These are phyloP conservation scores for Kuschelorhynchus macadamiae DNA, from an alignment of 2,888 invertebrate genomes.

Conservation along the genomic window DNA sequence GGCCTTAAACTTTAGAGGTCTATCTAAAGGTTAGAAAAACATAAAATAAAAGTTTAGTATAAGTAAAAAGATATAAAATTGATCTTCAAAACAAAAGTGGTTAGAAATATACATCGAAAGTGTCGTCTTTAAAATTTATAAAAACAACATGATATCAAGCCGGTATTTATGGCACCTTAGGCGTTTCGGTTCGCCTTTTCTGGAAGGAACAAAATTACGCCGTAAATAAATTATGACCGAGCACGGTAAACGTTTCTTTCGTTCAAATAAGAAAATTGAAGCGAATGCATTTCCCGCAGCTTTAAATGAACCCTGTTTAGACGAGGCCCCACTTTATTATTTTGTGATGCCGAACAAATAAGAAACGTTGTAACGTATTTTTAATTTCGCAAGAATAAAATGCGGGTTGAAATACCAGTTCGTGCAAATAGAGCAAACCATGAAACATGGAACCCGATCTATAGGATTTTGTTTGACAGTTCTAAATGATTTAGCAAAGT, in stretches of 20 bases:
- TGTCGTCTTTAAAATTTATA: conserved; percentile 34
- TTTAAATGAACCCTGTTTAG: conserved; percentile 5
- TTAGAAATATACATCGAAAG: background rate
- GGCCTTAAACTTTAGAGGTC: too few relatives aligned
- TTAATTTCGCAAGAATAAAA: too few relatives aligned
- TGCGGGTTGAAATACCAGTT: too few relatives aligned
- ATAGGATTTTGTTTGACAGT: too few relatives aligned
- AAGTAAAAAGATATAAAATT: too few relatives aligned
- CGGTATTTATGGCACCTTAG: conserved; percentile 41
- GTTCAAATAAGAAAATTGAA: conserved; percentile 28
- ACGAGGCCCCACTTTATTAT: too few relatives aligned
- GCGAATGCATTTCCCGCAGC: conserved; percentile 23
- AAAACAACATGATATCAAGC: conserved; percentile 32
- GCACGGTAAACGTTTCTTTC: conserved; percentile 22
- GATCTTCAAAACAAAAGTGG: background rate
- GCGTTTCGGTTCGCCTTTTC: conserved; percentile 24
- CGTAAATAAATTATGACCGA: conserved; percentile 41
- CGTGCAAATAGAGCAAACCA: too few relatives aligned
- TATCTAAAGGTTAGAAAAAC: too few relatives aligned
- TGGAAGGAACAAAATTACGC: conserved; percentile 33
- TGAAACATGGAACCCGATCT: too few relatives aligned
- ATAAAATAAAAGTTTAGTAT: too few relatives aligned
- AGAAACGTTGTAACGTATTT: too few relatives aligned
- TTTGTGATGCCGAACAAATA: background rate
- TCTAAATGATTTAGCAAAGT: too few relatives aligned